Base-by-base conservation (phyloP, 2,888 invertebrate genomes). In the Homarus gammarus region DNA sequence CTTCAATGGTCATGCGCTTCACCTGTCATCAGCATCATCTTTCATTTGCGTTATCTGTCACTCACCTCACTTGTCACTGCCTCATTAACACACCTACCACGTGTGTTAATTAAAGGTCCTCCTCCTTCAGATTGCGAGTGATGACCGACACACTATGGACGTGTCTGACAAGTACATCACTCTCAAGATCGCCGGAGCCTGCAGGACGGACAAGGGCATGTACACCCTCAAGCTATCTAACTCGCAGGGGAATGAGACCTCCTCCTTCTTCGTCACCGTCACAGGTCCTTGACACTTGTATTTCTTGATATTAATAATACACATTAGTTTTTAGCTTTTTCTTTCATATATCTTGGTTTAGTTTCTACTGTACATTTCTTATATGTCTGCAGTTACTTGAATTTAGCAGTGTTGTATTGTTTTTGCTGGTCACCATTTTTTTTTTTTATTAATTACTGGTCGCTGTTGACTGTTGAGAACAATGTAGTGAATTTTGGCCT, bases 121-220 rank as follows among this genome's bases (percentile, higher is more conserved):
- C 44, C 44, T 27, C 15, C 27, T 40, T 2, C 90, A 91, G 91
- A 70, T 91, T 22, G 83, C 81, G 61, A 61, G n/a, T 64, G 95
- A 95, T 92, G 96, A 95, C 75, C 96, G 97, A 92, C 95, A 96
- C 92, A 96, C 96, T 94, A 95, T 97, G 83, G 95, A 96, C 79
- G 96, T 95, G 92, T 95, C 95, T 64, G 96, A 96, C 68, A 96
- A 96, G 93, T 96, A 96, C 93, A 97, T 97, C 0, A 95, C 97
- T 89, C 94, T 98, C 89, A 96, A 96, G 94, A 96, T 98, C 90
- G 95, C 95, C 82, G 96, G 96, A 92, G 96, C 97, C 0, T 95
- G 95, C 85, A 95, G 98, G 87, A 95, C 95, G n/a, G 98, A 98
- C 94, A 95, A 98, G 91, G 98, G 98, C 0, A 97, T 98, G 94